Conservation (phyloP, 2,113 vertebrate genomes). For the Pluvianellus socialis region DNA sequence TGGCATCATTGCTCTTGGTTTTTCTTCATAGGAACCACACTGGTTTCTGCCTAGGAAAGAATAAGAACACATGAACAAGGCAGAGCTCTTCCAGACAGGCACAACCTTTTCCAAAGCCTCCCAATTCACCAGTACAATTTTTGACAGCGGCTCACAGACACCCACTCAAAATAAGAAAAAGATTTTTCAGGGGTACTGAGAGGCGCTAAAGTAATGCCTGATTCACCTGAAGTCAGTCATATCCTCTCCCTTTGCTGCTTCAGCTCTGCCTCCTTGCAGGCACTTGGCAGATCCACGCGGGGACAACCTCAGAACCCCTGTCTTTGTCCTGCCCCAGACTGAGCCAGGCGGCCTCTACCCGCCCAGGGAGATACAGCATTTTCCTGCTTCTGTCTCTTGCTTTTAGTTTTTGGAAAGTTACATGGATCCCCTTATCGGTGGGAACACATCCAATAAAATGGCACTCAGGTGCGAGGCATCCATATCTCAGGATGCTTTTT, state of each 20-base stretch:
- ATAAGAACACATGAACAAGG: not conserved
- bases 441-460: not conserved
- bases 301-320: not conserved
- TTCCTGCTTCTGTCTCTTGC: not conserved
- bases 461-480: not conserved
- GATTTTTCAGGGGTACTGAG: not conserved
- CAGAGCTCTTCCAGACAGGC: not conserved
- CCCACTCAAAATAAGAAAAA: not conserved
- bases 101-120: not conserved
- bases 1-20: not conserved
- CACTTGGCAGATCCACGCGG: not conserved
- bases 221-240: not conserved
- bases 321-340: not conserved
- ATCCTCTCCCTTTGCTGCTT: not conserved
- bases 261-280: not conserved
- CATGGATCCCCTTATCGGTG: not conserved
- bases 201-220: not conserved
- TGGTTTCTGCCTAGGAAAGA: not conserved
- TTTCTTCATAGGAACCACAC: not conserved
- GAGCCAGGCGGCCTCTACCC: not conserved
- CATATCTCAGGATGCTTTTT: not conserved
- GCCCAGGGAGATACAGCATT: rapidly evolving
- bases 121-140: not conserved
- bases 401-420: not conserved
- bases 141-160: not conserved